Evolutionary conservation across 1,140 invertebrate species (phyloP).

Genomic region (Trachelipus rathkii): DNA sequence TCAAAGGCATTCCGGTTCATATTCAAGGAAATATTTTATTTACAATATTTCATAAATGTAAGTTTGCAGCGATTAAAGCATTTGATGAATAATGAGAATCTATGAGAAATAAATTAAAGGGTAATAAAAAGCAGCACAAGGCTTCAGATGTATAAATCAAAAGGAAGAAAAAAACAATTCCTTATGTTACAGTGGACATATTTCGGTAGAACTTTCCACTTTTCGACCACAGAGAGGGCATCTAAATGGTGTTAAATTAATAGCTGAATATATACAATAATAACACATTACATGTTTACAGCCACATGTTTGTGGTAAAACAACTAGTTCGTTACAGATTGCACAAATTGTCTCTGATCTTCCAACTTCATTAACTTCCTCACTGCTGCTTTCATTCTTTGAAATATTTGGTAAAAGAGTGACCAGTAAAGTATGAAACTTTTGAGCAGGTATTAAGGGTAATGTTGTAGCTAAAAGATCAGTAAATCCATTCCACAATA

Average conservation of each 20-base stretch:
- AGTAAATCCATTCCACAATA: conserved; percentile 43
- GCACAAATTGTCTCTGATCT: conserved; percentile 30
- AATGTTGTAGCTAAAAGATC: conserved; percentile 36
- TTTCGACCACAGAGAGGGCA: conserved; percentile 36
- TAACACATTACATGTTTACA: conserved; percentile 40
- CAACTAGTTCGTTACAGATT: conserved; percentile 28
- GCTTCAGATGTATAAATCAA: too few relatives aligned
- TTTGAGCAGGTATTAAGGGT: conserved; percentile 34
- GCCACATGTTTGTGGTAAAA: conserved; percentile 39
- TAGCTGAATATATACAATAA: conserved; percentile 35
- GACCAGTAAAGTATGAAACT: conserved; percentile 35
- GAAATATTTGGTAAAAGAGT: conserved; percentile 33
- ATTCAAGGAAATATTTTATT: too few relatives aligned
- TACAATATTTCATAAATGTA: too few relatives aligned
- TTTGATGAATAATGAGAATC: too few relatives aligned
- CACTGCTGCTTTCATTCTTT: background rate
- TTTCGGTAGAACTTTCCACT: background rate
- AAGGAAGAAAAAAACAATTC: too few relatives aligned
- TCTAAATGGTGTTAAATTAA: conserved; percentile 29
- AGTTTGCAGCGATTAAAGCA: too few relatives aligned
- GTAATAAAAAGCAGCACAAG: too few relatives aligned
- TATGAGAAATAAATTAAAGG: too few relatives aligned
- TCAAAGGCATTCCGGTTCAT: too few relatives aligned
- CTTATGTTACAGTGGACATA: too few relatives aligned
- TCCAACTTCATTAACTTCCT: conserved; percentile 17